Percentiles rank a stretch among this genome's conserved stretches.
These are phyloP conservation scores for Imbricaverruca yamaguchii DNA, from an alignment of 2,888 invertebrate genomes.

Conservation along the genomic window DNA sequence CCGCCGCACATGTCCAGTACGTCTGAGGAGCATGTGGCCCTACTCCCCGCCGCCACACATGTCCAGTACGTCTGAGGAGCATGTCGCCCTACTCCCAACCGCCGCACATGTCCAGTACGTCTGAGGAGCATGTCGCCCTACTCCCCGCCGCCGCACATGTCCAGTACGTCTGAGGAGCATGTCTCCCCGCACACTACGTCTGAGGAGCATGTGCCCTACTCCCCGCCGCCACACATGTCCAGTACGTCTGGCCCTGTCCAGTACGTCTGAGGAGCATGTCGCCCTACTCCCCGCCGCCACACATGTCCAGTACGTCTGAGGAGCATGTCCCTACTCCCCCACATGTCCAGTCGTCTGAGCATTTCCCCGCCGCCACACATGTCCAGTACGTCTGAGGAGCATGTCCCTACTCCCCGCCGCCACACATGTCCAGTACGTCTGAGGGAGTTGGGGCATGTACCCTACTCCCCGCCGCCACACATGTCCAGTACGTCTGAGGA, in stretches of 20 bases:
- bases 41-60: conserved; percentile 86
- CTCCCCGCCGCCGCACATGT: conserved; percentile 85
- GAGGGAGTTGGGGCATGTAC: conserved; percentile 67
- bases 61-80: conserved; percentile 61
- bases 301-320: conserved; percentile 65
- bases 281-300: conserved; percentile 82
- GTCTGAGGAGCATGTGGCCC: conserved; percentile 64
- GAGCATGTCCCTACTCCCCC: conserved; percentile 85
- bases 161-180: conserved; percentile 53
- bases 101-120: conserved; percentile 77
- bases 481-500: conserved; percentile 65
- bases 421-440: conserved; percentile 73
- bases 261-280: conserved; percentile 74
- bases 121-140: conserved; percentile 71
- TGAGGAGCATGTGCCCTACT: conserved; percentile 80
- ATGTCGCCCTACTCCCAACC: conserved; percentile 85
- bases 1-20: conserved; percentile 85
- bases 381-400: conserved; percentile 61
- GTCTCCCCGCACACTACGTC: too few species aligned
- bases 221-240: conserved; percentile 87
- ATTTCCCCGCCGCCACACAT: conserved; percentile 85
- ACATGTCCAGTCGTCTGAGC: conserved; percentile 66
- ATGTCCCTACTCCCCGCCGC: conserved; percentile 85
- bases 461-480: conserved; percentile 82
- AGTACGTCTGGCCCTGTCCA: conserved; percentile 53